phyloP scores from a whole-genome alignment of 1,140 invertebrate genomes.

The Hormaphis cornu region DNA sequence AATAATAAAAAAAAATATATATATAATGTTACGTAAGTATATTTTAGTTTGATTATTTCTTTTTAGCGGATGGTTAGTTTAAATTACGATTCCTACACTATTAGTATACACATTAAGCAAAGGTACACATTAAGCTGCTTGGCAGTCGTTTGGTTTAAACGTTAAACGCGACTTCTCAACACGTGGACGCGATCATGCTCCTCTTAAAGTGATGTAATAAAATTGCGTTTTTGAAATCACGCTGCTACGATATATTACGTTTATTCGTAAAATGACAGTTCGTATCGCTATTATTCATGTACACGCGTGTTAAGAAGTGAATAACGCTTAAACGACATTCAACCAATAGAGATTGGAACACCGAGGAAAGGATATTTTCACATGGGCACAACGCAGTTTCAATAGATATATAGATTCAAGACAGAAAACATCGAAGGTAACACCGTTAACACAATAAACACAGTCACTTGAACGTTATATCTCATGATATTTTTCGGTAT shows the following conservation, averaged over 20 bases:
- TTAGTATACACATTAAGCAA: constrained; percentile 29
- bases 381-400: constrained; percentile 31
- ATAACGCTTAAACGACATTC: constrained; percentile 7
- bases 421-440: constrained; percentile 31
- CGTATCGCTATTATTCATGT: too few species aligned
- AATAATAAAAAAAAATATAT: not conserved
- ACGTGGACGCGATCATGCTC: too few species aligned
- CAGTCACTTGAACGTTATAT: constrained; percentile 13
- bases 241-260: too few species aligned
- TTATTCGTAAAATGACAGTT: too few species aligned
- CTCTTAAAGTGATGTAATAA: too few species aligned
- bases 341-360: constrained; percentile 11
- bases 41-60: not conserved
- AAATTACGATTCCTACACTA: constrained; percentile 13
- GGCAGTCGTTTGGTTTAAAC: constrained; percentile 1
- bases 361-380: constrained; percentile 7
- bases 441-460: constrained; percentile 31
- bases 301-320: not conserved
- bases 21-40: not conserved
- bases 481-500: too few species aligned
- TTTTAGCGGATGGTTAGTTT: not conserved
- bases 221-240: too few species aligned
- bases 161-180: constrained; percentile 16
- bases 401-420: constrained; percentile 31
- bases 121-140: constrained; percentile 32